These are phyloP conservation scores for Herminia tarsipennalis DNA, from an alignment of 2,888 invertebrate species.

Conservation along the genomic window DNA sequence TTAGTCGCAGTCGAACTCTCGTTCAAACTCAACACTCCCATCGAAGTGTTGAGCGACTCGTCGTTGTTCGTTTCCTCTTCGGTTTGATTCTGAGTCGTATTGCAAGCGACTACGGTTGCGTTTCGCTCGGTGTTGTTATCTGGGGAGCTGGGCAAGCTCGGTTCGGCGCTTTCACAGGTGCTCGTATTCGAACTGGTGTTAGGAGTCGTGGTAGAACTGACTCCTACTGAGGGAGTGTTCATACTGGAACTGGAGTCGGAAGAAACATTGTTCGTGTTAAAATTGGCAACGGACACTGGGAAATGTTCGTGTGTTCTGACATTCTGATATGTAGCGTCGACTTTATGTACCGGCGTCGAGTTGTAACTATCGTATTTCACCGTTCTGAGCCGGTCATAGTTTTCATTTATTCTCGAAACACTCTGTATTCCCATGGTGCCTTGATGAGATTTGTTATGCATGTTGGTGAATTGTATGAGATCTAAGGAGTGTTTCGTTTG, in stretches of 20 bases:
- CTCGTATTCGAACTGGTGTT: constrained; percentile 90
- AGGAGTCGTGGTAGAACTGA: constrained; percentile 89
- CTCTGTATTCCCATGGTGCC: constrained; percentile 62
- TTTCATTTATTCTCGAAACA: constrained; percentile 64
- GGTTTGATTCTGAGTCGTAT: constrained; percentile 48
- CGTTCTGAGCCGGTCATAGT: constrained; percentile 60
- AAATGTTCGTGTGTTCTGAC: constrained; percentile 65
- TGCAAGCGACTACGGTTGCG: constrained; percentile 36
- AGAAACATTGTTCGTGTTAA: constrained; percentile 76
- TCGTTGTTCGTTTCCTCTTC: constrained; percentile 59
- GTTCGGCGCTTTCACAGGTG: constrained; percentile 89
- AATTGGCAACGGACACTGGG: constrained; percentile 60
- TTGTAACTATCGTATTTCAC: constrained; percentile 67
- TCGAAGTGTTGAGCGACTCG: constrained; percentile 65
- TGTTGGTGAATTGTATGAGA: constrained; percentile 68
- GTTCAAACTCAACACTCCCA: constrained; percentile 74
- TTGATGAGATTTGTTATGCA: constrained; percentile 57
- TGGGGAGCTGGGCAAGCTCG: constrained; percentile 90
- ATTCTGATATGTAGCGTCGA: constrained; percentile 72
- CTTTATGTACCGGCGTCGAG: constrained; percentile 61
- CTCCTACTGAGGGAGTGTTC: constrained; percentile 84
- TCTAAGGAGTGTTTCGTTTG: constrained; percentile 70
- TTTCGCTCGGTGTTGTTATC: constrained; percentile 63
- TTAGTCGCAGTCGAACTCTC: constrained; percentile 80
- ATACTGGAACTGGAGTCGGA: constrained; percentile 90